phyloP scores from a whole-genome alignment of 2,113 vertebrate species.

The Azemiops feae region DNA sequence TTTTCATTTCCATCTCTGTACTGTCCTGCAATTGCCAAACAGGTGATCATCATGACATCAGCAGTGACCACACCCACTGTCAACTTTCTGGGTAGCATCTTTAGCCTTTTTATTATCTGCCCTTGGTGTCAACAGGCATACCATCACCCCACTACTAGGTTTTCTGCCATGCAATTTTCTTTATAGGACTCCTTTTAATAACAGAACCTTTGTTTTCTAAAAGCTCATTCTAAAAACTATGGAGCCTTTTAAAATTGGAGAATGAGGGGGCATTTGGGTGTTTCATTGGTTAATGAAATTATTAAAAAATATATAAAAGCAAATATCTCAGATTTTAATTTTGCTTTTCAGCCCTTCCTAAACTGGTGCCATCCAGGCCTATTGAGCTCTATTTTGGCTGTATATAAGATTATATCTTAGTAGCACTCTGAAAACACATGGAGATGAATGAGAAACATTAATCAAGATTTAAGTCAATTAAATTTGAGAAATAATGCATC shows the following conservation, averaged over 20 bases:
- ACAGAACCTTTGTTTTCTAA: not conserved
- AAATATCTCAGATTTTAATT: not conserved
- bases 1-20: not conserved
- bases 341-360: not conserved
- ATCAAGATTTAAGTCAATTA: not conserved
- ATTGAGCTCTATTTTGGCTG: not conserved
- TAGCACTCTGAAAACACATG: not conserved
- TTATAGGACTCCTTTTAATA: not conserved
- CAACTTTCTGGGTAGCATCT: not conserved
- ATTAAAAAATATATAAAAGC: not conserved
- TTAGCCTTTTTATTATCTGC: not conserved
- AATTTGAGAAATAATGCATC: not conserved
- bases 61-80: not conserved
- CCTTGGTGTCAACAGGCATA: not conserved
- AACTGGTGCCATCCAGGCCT: not conserved
- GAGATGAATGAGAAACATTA: not conserved
- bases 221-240: not conserved
- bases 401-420: not conserved
- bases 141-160: not conserved
- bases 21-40: not conserved
- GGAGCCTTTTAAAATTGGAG: not conserved
- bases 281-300: not conserved
- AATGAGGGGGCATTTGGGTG: not conserved
- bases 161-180: not conserved
- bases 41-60: not conserved